A percentile compares a stretch with the other conserved stretches of the same genome.
Evolutionary conservation across 2,888 invertebrate genomes (phyloP).

Genomic region (Tipula vernalis): DNA sequence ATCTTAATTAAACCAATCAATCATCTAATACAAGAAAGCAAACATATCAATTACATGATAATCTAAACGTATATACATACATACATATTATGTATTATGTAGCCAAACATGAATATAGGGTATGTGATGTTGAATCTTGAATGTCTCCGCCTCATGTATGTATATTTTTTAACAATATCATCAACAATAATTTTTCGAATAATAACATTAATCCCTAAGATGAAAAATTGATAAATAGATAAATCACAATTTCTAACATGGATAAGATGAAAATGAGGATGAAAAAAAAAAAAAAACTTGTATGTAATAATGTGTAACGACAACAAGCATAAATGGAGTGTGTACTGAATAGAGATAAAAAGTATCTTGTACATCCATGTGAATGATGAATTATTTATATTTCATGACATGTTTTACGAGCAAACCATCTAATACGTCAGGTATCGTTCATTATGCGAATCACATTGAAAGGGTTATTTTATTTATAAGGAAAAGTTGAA

Average conservation of each 20-base stretch:
- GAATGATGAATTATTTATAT: background rate
- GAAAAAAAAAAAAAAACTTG: background rate
- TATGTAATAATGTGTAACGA: constrained; percentile 4
- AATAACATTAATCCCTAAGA: background rate
- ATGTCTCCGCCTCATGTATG: background rate
- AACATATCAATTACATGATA: background rate
- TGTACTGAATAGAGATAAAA: background rate
- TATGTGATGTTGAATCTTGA: background rate
- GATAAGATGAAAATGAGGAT: background rate
- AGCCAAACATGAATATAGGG: background rate
- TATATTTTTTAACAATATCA: background rate
- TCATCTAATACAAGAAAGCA: background rate
- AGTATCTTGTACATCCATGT: background rate
- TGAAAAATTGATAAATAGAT: constrained; percentile 4
- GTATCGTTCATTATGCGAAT: background rate
- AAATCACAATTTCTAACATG: background rate
- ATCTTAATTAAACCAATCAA: background rate
- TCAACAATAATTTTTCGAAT: background rate
- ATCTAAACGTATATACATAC: background rate
- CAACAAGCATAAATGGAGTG: background rate
- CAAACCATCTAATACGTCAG: background rate
- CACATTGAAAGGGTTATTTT: background rate
- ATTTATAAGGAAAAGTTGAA: background rate
- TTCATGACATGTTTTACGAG: background rate
- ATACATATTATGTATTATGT: background rate